phyloP scores from a whole-genome alignment of 2,888 invertebrate species.

The Buathra laborator region DNA sequence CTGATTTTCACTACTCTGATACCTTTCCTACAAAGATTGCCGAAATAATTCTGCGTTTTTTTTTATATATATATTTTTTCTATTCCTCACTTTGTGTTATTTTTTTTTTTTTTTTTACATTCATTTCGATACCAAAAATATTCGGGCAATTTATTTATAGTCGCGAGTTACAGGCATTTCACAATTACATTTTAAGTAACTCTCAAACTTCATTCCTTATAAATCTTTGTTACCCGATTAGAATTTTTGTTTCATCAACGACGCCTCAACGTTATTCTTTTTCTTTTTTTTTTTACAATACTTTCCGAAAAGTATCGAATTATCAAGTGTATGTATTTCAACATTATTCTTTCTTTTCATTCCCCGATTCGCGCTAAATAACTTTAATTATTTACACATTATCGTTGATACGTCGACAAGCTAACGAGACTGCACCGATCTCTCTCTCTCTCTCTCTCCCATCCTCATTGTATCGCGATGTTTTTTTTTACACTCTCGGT shows the following conservation, averaged over 20 bases:
- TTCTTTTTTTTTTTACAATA: background rate
- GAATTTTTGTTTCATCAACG: slow-evolving; percentile 32
- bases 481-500: slow-evolving; percentile 34
- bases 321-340: background rate
- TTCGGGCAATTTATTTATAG: slow-evolving; percentile 64
- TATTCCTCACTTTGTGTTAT: background rate
- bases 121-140: slow-evolving; percentile 71
- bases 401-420: slow-evolving; percentile 42
- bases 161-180: slow-evolving; percentile 57
- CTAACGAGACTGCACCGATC: slow-evolving; percentile 32
- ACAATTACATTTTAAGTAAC: slow-evolving; percentile 60
- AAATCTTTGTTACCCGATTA: background rate
- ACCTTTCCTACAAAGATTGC: slow-evolving; percentile 22
- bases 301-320: slow-evolving; percentile 20
- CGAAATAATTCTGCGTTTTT: slow-evolving; percentile 22
- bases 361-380: slow-evolving; percentile 19
- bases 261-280: background rate
- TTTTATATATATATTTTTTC: slow-evolving; percentile 5
- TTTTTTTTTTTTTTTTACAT: slow-evolving; percentile 23
- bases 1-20: slow-evolving; percentile 11
- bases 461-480: slow-evolving; percentile 7
- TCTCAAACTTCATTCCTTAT: slow-evolving; percentile 17
- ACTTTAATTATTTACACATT: slow-evolving; percentile 52
- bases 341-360: background rate
- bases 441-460: slow-evolving; percentile 20